These are phyloP conservation scores for Drosophila melanosoma DNA, from an alignment of 2,888 invertebrate genomes.

Conservation along the genomic window DNA sequence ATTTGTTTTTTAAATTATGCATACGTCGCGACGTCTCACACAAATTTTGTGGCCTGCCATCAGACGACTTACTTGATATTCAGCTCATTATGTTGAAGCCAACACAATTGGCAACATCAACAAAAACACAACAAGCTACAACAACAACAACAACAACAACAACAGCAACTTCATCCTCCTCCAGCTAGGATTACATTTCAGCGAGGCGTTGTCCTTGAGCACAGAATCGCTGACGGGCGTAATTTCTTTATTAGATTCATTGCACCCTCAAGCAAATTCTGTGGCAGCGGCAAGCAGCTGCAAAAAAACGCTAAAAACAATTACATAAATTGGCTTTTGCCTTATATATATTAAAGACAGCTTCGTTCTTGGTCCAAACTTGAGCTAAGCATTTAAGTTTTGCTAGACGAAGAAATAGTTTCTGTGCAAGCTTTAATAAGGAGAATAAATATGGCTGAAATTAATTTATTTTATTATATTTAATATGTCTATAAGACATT, in stretches of 20 bases:
- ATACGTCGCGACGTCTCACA: conserved; percentile 61
- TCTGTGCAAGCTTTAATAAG: not conserved
- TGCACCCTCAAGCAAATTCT: conserved; percentile 53
- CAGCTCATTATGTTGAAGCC: conserved; percentile 71
- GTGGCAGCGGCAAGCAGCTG: conserved; percentile 21
- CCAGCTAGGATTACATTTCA: conserved; percentile 38
- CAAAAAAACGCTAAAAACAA: conserved; percentile 66
- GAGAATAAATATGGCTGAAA: not conserved
- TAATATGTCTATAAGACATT: not conserved
- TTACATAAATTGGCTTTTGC: conserved; percentile 69
- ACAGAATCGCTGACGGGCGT: conserved; percentile 55
- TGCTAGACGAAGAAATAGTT: not conserved
- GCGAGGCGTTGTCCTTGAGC: conserved; percentile 50
- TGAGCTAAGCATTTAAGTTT: not conserved
- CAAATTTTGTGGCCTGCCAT: conserved; percentile 47
- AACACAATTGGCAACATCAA: conserved; percentile 69
- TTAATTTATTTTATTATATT: not conserved
- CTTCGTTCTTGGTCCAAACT: not conserved
- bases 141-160: conserved; percentile 23
- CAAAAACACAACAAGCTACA: conserved; percentile 21
- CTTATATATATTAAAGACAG: conserved; percentile 22
- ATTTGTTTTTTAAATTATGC: conserved; percentile 73
- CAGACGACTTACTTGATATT: conserved; percentile 73
- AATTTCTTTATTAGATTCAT: conserved; percentile 79
- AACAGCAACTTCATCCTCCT: conserved; percentile 10